A percentile compares a stretch with the other conserved stretches of the same genome.
Evolutionary conservation across 2,888 invertebrate species (phyloP).

Genomic region (Parnassius apollo): DNA sequence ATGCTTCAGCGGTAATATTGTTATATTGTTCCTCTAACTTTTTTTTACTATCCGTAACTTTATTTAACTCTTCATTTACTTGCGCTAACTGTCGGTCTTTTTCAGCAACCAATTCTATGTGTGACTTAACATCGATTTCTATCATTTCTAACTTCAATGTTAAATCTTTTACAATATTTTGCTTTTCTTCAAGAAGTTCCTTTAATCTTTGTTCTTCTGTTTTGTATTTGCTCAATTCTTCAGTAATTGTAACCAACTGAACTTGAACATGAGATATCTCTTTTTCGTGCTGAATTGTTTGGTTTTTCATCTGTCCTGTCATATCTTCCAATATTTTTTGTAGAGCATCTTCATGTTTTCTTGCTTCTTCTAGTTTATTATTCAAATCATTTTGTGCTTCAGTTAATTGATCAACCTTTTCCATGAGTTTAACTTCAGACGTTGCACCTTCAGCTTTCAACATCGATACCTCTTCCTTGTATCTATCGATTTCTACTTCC

Average conservation of each 20-base stretch:
- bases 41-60: slow-evolving; percentile 65
- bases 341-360: slow-evolving; percentile 71
- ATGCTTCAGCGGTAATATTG: slow-evolving; percentile 55
- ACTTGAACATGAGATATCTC: slow-evolving; percentile 58
- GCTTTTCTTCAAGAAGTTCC: slow-evolving; percentile 60
- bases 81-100: slow-evolving; percentile 72
- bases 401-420: slow-evolving; percentile 73
- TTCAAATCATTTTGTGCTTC: slow-evolving; percentile 74
- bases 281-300: slow-evolving; percentile 63
- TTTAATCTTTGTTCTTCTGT: slow-evolving; percentile 50
- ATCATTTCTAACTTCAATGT: slow-evolving; percentile 69
- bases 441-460: slow-evolving; percentile 70
- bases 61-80: slow-evolving; percentile 61
- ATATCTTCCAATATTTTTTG: slow-evolving; percentile 71
- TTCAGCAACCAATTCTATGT: slow-evolving; percentile 65
- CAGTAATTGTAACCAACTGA: slow-evolving; percentile 48
- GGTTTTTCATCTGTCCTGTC: slow-evolving; percentile 67
- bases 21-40: slow-evolving; percentile 73
- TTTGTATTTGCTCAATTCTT: slow-evolving; percentile 55
- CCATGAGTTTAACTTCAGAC: slow-evolving; percentile 71
- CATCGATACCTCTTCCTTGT: slow-evolving; percentile 67
- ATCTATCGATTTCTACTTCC: slow-evolving; percentile 69
- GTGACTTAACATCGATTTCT: slow-evolving; percentile 71
- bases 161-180: slow-evolving; percentile 62
- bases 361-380: slow-evolving; percentile 73